These are phyloP conservation scores for Drosophila nigricruria DNA, from an alignment of 2,888 invertebrate species.

Conservation along the genomic window DNA sequence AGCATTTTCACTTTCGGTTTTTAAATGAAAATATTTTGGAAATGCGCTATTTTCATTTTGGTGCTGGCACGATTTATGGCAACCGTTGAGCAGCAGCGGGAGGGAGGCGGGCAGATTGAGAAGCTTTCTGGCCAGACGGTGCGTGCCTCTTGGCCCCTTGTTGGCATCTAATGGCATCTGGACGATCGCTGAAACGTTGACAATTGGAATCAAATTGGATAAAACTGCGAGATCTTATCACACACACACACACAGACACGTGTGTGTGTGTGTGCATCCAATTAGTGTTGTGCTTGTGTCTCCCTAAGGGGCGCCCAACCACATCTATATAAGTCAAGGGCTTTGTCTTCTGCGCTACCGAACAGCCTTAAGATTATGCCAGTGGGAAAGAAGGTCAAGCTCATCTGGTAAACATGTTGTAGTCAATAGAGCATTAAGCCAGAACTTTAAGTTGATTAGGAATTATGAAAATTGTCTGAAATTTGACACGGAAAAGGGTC, in stretches of 20 bases:
- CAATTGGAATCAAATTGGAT: conserved; percentile 67
- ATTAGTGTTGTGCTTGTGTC: conserved; percentile 27
- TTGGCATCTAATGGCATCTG: conserved; percentile 43
- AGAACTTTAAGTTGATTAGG: conserved; percentile 9
- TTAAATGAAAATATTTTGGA: conserved; percentile 78
- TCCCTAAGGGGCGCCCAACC: neutral
- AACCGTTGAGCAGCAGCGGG: no score
- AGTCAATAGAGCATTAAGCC: conserved; percentile 13
- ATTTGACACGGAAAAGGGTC: neutral
- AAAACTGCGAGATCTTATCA: conserved; percentile 12
- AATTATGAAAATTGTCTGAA: conserved; percentile 4
- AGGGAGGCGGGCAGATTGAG: neutral
- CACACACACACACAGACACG: neutral
- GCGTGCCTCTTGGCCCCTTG: conserved; percentile 55
- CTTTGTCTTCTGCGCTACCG: conserved; percentile 37
- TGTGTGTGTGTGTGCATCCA: conserved; percentile 5
- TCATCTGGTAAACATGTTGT: conserved; percentile 15
- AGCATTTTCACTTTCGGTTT: conserved; percentile 58
- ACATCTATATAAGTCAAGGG: conserved; percentile 41
- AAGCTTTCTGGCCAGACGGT: conserved; percentile 8
- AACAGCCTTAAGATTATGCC: conserved; percentile 26
- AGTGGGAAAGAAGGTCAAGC: conserved; percentile 57
- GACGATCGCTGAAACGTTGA: conserved; percentile 61
- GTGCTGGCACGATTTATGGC: conserved; percentile 66
- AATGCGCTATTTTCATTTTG: conserved; percentile 76